Conservation (phyloP, 2,113 vertebrate species). For the Semnornis frantzii region DNA sequence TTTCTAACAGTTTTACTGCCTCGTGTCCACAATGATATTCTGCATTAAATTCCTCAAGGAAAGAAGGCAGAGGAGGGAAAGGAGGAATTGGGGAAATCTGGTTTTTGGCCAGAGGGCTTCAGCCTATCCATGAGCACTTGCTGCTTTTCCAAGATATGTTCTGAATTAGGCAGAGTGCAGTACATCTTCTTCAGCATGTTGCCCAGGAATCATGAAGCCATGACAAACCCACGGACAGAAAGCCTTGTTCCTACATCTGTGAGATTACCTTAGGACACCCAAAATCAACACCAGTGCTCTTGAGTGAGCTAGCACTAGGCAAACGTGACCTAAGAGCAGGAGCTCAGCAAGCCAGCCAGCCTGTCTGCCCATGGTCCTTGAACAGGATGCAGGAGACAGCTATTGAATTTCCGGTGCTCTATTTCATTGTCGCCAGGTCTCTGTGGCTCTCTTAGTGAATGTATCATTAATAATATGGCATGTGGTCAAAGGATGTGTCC, state of each 20-base stretch:
- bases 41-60: background rate
- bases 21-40: background rate
- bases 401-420: background rate
- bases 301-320: background rate
- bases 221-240: background rate
- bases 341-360: background rate
- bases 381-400: background rate
- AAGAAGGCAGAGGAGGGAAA: background rate
- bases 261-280: background rate
- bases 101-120: background rate
- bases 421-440: constrained; percentile 2
- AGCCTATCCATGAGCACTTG: background rate
- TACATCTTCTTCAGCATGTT: background rate
- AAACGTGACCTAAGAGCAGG: background rate
- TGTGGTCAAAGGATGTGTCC: background rate
- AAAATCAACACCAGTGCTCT: background rate
- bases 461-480: background rate
- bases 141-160: constrained; percentile 26
- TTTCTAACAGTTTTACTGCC: background rate
- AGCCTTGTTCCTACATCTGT: background rate
- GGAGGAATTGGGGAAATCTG: background rate
- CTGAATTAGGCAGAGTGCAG: background rate
- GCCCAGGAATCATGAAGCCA: background rate
- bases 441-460: background rate
- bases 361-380: background rate